These are phyloP conservation scores for Lepus oiostolus DNA, from an alignment of 2,797 vertebrate species.

Conservation along the genomic window DNA sequence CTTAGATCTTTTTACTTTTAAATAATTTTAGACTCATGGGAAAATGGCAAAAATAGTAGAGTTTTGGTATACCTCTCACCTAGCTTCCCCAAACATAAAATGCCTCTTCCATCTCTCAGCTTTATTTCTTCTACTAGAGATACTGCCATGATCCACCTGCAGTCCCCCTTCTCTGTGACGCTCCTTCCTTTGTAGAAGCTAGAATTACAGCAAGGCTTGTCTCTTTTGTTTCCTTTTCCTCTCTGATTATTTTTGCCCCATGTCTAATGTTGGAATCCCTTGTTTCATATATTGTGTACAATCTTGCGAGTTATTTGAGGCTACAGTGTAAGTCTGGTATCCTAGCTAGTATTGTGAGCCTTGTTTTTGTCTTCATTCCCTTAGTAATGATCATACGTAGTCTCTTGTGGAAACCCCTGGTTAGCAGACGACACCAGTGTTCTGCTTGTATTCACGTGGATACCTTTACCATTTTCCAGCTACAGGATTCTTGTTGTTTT, in stretches of 20 bases:
- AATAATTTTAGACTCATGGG: not conserved
- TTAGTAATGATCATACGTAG: not conserved
- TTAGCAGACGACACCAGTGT: not conserved
- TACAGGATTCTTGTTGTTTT: not conserved
- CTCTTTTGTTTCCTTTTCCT: not conserved
- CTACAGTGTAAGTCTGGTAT: not conserved
- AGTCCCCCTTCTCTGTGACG: not conserved
- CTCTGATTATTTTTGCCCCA: not conserved
- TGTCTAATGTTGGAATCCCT: not conserved
- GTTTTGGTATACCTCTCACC: not conserved
- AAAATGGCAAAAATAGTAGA: not conserved
- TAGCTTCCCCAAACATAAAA: not conserved
- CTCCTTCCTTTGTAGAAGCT: not conserved
- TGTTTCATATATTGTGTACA: not conserved
- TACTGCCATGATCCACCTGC: rapidly evolving
- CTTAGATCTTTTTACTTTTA: not conserved
- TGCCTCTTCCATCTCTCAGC: not conserved
- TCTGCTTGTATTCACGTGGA: not conserved
- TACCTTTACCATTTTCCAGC: not conserved
- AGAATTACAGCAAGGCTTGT: too few species aligned
- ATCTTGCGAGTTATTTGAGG: not conserved
- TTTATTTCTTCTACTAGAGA: not conserved
- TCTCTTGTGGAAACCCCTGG: not conserved
- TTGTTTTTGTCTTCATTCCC: not conserved
- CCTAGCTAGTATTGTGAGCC: not conserved